These are phyloP conservation scores for Lamproptera curius DNA, from an alignment of 2,888 invertebrate genomes.

Conservation along the genomic window DNA sequence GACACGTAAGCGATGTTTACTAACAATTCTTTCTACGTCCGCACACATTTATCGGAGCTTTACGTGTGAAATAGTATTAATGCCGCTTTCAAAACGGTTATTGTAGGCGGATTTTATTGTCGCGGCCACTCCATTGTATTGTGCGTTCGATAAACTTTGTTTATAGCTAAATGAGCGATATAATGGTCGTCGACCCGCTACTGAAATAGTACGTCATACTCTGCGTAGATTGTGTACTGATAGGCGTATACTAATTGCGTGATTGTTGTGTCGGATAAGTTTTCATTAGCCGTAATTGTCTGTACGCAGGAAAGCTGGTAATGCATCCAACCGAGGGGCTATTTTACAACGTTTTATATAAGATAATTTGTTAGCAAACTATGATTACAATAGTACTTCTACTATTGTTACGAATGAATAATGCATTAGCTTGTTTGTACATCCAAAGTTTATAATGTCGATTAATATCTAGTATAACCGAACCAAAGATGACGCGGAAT, in stretches of 20 bases:
- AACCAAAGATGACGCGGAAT: too few species aligned
- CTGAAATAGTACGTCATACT: slow-evolving; percentile 53
- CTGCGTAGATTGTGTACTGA: slow-evolving; percentile 51
- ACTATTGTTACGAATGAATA: too few species aligned
- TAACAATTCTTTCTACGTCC: slow-evolving; percentile 21
- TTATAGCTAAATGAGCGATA: slow-evolving; percentile 73
- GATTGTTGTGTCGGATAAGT: slow-evolving; percentile 44
- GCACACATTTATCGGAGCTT: slow-evolving; percentile 14
- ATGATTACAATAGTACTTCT: too few species aligned
- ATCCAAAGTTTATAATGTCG: too few species aligned
- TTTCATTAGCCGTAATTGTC: slow-evolving; percentile 32
- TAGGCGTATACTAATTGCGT: slow-evolving; percentile 46
- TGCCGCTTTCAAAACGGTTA: slow-evolving; percentile 37
- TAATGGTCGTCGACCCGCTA: slow-evolving; percentile 56
- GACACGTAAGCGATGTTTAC: slow-evolving; percentile 15
- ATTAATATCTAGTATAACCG: too few species aligned
- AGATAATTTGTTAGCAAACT: too few species aligned
- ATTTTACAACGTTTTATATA: too few species aligned
- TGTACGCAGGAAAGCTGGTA: too few species aligned
- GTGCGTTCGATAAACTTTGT: slow-evolving; percentile 73
- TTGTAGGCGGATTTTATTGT: slow-evolving; percentile 55
- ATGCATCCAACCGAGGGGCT: too few species aligned
- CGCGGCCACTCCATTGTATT: slow-evolving; percentile 56
- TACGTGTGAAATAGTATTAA: slow-evolving; percentile 23
- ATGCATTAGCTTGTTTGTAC: too few species aligned